A percentile compares a stretch with the other conserved stretches of the same genome.
Conservation (phyloP, 2,888 invertebrate species). For the Alloplasta piceator region DNA sequence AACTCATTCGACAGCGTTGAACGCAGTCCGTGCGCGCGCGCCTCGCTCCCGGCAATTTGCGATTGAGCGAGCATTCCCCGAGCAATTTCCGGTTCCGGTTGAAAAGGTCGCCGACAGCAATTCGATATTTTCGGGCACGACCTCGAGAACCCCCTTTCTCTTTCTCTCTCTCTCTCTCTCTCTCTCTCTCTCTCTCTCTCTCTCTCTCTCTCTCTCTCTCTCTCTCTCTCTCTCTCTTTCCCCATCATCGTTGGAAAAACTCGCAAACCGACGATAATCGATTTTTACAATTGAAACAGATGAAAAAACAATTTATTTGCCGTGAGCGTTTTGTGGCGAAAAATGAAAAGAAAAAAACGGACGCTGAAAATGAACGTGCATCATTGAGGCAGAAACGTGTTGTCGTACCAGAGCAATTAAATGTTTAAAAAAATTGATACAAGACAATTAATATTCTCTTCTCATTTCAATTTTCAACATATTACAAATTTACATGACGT, state of each 20-base stretch:
- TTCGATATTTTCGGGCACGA: conserved; percentile 51
- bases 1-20: conserved; percentile 60
- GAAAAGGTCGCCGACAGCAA: conserved; percentile 56
- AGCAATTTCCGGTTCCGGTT: conserved; percentile 63
- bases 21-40: too few species aligned
- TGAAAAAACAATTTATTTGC: conserved; percentile 25
- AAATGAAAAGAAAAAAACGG: conserved; percentile 3
- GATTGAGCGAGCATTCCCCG: conserved; percentile 44
- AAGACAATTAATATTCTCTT: too few species aligned
- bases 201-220: too few species aligned
- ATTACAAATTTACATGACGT: too few species aligned
- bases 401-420: too few species aligned
- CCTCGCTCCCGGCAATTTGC: conserved; percentile 53
- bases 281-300: conserved; percentile 38
- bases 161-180: too few species aligned
- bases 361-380: too few species aligned
- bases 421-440: too few species aligned
- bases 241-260: neutral
- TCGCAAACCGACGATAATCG: conserved; percentile 39
- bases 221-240: neutral
- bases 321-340: too few species aligned
- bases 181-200: too few species aligned
- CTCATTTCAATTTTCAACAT: too few species aligned
- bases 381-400: too few species aligned
- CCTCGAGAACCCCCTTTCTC: conserved; percentile 23